These are phyloP conservation scores for Psittacula cyanocephala DNA, from an alignment of 2,113 vertebrate species.

Conservation along the genomic window DNA sequence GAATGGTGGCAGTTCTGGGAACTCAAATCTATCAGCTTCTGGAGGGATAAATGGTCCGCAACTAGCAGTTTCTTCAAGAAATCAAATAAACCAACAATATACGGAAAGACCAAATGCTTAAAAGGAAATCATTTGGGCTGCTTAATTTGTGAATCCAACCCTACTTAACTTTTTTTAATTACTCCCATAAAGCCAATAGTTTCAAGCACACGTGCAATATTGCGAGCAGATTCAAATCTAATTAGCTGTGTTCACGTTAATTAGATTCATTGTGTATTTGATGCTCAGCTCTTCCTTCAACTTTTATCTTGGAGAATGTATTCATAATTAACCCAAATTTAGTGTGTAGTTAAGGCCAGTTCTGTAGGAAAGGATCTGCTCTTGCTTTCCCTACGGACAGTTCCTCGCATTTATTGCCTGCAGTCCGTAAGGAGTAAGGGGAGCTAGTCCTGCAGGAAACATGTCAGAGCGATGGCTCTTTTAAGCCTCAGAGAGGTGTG, in stretches of 20 bases:
- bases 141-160: constrained; percentile 40
- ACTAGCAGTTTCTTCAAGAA: not conserved
- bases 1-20: not conserved
- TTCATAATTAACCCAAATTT: constrained; percentile 58
- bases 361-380: not conserved
- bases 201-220: not conserved
- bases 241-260: constrained; percentile 60
- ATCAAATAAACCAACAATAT: not conserved
- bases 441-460: not conserved
- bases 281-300: constrained; percentile 50
- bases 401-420: not conserved
- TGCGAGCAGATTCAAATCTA: constrained; percentile 55
- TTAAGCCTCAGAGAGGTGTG: not conserved
- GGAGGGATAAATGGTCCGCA: not conserved
- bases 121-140: not conserved
- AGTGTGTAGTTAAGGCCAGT: not conserved
- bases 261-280: constrained; percentile 56
- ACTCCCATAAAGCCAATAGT: constrained; percentile 49
- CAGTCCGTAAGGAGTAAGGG: accelerated
- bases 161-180: constrained; percentile 53
- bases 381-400: not conserved
- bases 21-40: not conserved
- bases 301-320: constrained; percentile 41
- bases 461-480: not conserved
- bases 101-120: not conserved